Evolutionary conservation across 2,113 vertebrate genomes (phyloP).

Genomic region (Acrocephalus kingi): DNA sequence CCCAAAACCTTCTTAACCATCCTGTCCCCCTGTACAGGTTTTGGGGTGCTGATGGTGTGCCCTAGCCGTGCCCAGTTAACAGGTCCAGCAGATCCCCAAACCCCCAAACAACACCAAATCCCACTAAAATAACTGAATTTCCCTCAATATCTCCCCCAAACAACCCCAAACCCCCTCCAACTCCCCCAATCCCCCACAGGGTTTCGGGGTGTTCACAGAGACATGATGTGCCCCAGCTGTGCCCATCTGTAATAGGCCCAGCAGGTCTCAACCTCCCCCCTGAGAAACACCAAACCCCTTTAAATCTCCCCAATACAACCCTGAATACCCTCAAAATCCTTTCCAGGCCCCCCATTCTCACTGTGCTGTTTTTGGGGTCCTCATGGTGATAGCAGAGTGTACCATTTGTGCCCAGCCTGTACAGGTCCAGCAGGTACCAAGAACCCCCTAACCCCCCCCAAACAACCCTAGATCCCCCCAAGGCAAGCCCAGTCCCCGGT

Average conservation of each 20-base stretch:
- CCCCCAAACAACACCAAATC: background rate
- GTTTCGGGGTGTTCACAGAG: background rate
- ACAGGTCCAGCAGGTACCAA: background rate
- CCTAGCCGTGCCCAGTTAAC: background rate
- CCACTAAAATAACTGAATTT: background rate
- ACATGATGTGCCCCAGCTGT: background rate
- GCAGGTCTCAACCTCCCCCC: background rate
- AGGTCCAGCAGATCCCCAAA: background rate
- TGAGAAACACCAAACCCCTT: background rate
- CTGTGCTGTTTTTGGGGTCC: background rate
- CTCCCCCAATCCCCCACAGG: background rate
- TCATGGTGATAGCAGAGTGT: accelerated
- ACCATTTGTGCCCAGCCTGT: background rate
- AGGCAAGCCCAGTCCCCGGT: accelerated
- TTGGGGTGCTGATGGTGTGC: background rate
- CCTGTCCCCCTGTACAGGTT: background rate
- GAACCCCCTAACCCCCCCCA: no score
- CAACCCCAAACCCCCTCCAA: background rate
- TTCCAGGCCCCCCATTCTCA: background rate
- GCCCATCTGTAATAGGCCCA: background rate
- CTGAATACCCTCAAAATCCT: background rate
- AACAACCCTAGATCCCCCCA: no score
- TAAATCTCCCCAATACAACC: background rate
- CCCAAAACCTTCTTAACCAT: background rate
- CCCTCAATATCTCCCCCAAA: background rate